A percentile compares a stretch with the other conserved stretches of the same genome.
Conservation (phyloP, 2,888 invertebrate genomes). For the Smittia aterrima region DNA sequence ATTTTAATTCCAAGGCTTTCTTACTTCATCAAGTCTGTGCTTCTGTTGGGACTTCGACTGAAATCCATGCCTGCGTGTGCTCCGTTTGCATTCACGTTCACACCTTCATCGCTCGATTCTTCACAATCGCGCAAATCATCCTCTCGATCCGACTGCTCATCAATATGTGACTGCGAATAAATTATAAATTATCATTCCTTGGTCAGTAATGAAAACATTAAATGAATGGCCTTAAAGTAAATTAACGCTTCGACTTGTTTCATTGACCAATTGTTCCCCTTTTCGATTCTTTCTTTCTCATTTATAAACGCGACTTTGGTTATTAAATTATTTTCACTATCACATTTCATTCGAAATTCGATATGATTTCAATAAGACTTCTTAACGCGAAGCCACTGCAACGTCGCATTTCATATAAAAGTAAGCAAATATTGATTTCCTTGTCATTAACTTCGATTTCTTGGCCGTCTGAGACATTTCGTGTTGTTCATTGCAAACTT, state of each 20-base stretch:
- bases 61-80: slow-evolving; percentile 42
- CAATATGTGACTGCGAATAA: slow-evolving; percentile 50
- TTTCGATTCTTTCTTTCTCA: background rate
- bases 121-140: slow-evolving; percentile 55
- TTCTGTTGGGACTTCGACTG: slow-evolving; percentile 49
- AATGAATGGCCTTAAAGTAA: no score
- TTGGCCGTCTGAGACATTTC: background rate
- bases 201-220: no score
- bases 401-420: slow-evolving; percentile 4
- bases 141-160: slow-evolving; percentile 51
- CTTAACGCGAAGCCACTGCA: slow-evolving; percentile 16
- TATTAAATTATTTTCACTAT: slow-evolving; percentile 25
- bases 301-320: slow-evolving; percentile 25
- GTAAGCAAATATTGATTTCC: slow-evolving; percentile 4
- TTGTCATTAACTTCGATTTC: background rate
- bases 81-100: slow-evolving; percentile 42
- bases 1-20: background rate
- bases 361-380: slow-evolving; percentile 36
- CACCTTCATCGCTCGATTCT: slow-evolving; percentile 50
- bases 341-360: background rate
- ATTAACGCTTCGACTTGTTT: no score
- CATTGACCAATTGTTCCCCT: no score
- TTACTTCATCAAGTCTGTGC: slow-evolving; percentile 43
- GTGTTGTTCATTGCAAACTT: background rate
- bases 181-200: background rate